Base-by-base conservation (phyloP, 2,113 vertebrate species). In the Thymallus thymallus region DNA sequence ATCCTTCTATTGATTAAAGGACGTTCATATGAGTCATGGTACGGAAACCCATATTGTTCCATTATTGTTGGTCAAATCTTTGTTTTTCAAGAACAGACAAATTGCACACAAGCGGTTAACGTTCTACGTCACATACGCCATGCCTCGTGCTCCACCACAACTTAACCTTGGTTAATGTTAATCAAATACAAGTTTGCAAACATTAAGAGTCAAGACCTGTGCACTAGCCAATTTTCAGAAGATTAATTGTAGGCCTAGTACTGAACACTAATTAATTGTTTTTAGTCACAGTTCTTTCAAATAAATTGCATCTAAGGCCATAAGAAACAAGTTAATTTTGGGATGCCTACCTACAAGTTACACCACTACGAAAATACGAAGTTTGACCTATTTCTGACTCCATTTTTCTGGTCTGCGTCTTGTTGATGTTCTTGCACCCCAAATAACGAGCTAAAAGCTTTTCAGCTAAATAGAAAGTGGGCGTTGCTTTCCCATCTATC, bases 301-400 rank as follows among this genome's bases (percentile, higher is more conserved):
- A 22, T 6, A 22, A 66, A 18, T 14, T 9, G 16, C 18, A 66
- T 35, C 9, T 26, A 63, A 26, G 24, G 10, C 22, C 24, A 64
- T 30, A 22, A 26, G 60, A 24, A 22, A 62, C 24, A 24, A 45
- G 20, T 41, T 16, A 7, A 16, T 46, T 18, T 23, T 73, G 14
- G 9, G 0, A 9, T 9, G n/a, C 91, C 84, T 80, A 93, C 92
- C 92, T 80, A 81, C 92, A 93, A 74, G 92, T 56, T 62, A 22
- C 9, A 71, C 80, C 24, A 76, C 63, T 64, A 14, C 76, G 84
- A 51, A 22, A 29, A 30, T 62, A 6, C 4, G 26, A 16, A 5
- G n/a, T 23, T 7, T 32, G 65, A 3, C 77, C 69, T 67, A 75
- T 55, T 14, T 41, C 67, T 4, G 82, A 20, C 16, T 84, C 82